A percentile compares a stretch with the other conserved stretches of the same genome.
These are phyloP conservation scores for Tachina fera DNA, from an alignment of 2,888 invertebrate species.

Conservation along the genomic window DNA sequence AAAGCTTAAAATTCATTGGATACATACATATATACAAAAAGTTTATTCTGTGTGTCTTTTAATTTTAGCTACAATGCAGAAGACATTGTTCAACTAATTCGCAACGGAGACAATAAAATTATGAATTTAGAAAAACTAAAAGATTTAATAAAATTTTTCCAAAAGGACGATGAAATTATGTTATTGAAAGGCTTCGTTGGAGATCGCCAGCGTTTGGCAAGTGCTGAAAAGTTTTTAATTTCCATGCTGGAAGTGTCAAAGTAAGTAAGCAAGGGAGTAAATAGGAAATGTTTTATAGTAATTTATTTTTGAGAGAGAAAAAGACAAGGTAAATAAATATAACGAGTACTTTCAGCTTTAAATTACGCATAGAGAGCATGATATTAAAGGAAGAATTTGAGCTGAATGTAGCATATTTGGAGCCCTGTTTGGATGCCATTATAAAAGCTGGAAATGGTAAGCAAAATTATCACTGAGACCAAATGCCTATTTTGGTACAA, in stretches of 20 bases:
- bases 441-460: conserved; percentile 92
- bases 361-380: conserved; percentile 97
- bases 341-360: conserved; percentile 90
- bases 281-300: background rate
- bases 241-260: conserved; percentile 94
- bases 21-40: too few relatives aligned
- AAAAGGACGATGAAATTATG: conserved; percentile 95
- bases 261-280: conserved; percentile 84
- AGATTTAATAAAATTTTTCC: conserved; percentile 95
- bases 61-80: conserved; percentile 86
- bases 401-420: conserved; percentile 93
- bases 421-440: conserved; percentile 96
- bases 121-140: conserved; percentile 95
- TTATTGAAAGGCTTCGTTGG: conserved; percentile 94
- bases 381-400: conserved; percentile 96
- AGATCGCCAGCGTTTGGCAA: conserved; percentile 92
- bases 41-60: background rate
- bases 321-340: background rate
- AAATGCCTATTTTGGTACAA: too few relatives aligned
- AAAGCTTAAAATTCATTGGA: conserved; percentile 72
- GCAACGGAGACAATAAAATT: conserved; percentile 92
- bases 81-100: conserved; percentile 93
- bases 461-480: background rate
- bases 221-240: conserved; percentile 96
- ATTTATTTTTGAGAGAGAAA: background rate